Evolutionary conservation across 2,797 vertebrate species (phyloP).

Genomic region (Takifugu rubripes): DNA sequence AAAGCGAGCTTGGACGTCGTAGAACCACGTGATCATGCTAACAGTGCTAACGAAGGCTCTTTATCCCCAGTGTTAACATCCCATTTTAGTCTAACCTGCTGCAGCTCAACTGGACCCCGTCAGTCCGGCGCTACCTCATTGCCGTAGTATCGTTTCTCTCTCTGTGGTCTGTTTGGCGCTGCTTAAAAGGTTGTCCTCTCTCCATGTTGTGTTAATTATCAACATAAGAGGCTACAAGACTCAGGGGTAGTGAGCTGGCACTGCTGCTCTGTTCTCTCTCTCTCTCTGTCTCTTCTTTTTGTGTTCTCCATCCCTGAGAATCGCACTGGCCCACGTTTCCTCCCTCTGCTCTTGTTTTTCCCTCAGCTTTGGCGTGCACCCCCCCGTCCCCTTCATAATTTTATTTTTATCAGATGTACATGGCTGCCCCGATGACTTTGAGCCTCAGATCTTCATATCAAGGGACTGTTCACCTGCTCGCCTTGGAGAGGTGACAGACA

Average conservation of each 20-base stretch:
- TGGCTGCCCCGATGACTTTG: conserved; percentile 65
- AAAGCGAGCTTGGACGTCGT: too few relatives aligned
- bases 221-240: conserved; percentile 45
- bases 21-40: too few relatives aligned
- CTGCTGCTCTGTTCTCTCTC: conserved; percentile 10
- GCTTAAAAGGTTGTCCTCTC: conserved; percentile 48
- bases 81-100: too few relatives aligned
- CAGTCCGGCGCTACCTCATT: conserved; percentile 3
- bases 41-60: too few relatives aligned
- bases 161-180: conserved; percentile 12
- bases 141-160: conserved; percentile 19
- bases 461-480: conserved; percentile 58
- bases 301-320: conserved; percentile 20
- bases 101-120: too few relatives aligned
- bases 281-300: conserved; percentile 25
- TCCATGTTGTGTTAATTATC: conserved; percentile 66
- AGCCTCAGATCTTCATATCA: conserved; percentile 66
- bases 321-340: conserved; percentile 20
- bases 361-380: neutral
- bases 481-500: conserved; percentile 65
- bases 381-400: neutral
- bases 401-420: conserved; percentile 44
- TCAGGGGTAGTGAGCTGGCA: conserved; percentile 26
- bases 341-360: conserved; percentile 13
- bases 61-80: too few relatives aligned